These are phyloP conservation scores for Caenorhabditis imperialis DNA, from an alignment of 2,888 invertebrate genomes.

Conservation along the genomic window DNA sequence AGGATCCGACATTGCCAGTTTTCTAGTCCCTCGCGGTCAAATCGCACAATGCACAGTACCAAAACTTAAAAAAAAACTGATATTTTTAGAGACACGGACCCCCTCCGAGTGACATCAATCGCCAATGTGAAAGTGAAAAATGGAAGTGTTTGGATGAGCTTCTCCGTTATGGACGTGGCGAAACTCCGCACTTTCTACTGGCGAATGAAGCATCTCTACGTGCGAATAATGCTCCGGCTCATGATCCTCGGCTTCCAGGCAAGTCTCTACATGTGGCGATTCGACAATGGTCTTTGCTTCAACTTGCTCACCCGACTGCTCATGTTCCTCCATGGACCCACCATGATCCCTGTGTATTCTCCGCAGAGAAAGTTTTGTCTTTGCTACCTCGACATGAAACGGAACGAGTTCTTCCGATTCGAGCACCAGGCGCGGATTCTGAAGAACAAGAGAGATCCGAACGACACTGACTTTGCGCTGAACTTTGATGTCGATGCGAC, in stretches of 20 bases:
- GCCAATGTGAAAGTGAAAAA: constrained; percentile 22
- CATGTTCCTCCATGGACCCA: constrained; percentile 29
- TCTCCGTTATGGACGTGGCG: constrained; percentile 20
- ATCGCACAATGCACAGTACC: too few relatives aligned
- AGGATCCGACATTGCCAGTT: too few relatives aligned
- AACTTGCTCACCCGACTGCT: constrained; percentile 18
- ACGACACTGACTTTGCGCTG: constrained; percentile 35
- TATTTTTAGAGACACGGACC: constrained; percentile 13
- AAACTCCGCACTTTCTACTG: constrained; percentile 31
- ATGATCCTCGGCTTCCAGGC: constrained; percentile 41
- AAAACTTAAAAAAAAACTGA: too few relatives aligned
- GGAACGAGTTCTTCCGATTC: constrained; percentile 10
- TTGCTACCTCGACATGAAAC: constrained; percentile 21
- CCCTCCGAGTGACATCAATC: constrained; percentile 23
- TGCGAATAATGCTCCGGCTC: constrained; percentile 34
- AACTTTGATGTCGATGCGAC: constrained; percentile 34
- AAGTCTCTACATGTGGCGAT: constrained; percentile 30
- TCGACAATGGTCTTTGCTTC: constrained; percentile 33
- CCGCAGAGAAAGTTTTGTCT: constrained; percentile 30
- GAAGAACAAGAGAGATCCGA: constrained; percentile 29
- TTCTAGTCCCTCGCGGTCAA: too few relatives aligned
- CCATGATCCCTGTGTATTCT: constrained; percentile 35
- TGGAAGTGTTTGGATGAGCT: constrained; percentile 40
- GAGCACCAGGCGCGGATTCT: constrained; percentile 16
- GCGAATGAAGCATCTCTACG: constrained; percentile 35